Evolutionary conservation across 1,140 invertebrate species (phyloP), one percentile per base, ranked within the genome.

Genomic region (Eupristina koningsbergeri): DNA sequence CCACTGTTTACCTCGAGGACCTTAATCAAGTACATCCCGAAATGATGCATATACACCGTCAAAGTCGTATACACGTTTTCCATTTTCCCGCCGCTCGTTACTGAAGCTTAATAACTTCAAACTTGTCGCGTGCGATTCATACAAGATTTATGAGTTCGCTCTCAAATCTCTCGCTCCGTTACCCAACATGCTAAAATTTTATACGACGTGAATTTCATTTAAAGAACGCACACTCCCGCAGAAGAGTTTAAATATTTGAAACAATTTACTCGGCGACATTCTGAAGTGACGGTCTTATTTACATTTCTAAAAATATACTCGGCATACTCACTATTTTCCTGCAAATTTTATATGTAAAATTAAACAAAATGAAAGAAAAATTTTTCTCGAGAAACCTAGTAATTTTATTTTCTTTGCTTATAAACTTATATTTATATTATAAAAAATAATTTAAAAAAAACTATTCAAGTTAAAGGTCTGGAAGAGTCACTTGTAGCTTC

Each of bases 11-110:
- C 76, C 75, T 41, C 85, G 67, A 86, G 67, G 75, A 80, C 80
- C 86, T 89, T 89, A 89, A 88, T 89, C 88, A 89, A 88, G 87
- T 87, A 85, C 77, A 85, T 83, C 76, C 79, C 58, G 76, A 79
- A 69, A 86, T 86, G 76, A 80, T 79, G 76, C 26, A 82, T 85
- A 83, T 81, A 82, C 74, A 77, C 39, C 15, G 29, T 71, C 45
- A 26, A n/a, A 45, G 63, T 41, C 41, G 45, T n/a, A 26, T 67
- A 81, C 75, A 64, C 29, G 82, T 79, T 75, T 78, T 77, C 71
- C 84, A 80, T 85, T 83, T 64, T 83, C 79, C 67, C 29, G 34
- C 71, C 53, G 73, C 47, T 78, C 84, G 81, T 84, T 85, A 81
- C 79, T 64, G 15, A 8, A 74, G 22, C 80, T 79, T 63, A 22